A percentile compares a stretch with the other conserved stretches of the same genome.
Conservation (phyloP, 2,797 vertebrate species). For the Hemibagrus guttatus region DNA sequence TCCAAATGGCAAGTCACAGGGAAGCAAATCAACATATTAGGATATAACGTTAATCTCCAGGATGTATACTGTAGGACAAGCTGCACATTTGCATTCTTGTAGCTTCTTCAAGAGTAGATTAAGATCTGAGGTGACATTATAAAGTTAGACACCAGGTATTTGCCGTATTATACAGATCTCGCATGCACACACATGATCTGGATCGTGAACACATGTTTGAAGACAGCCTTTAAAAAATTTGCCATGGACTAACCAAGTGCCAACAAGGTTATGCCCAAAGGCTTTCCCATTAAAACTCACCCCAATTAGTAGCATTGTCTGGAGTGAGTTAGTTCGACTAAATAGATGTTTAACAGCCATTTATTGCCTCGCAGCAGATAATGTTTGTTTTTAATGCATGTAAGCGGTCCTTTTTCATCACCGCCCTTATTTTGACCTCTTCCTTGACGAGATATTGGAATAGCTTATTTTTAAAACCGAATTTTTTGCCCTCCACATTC, state of each 20-base stretch:
- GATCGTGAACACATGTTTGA: background rate
- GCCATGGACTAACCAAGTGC: background rate
- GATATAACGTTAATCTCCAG: background rate
- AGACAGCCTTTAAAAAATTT: background rate
- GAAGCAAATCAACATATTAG: background rate
- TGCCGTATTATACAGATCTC: background rate
- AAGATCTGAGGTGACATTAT: background rate
- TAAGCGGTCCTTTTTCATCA: background rate
- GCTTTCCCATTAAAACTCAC: background rate
- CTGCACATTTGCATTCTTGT: background rate
- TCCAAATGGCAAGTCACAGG: background rate
- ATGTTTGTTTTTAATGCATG: background rate
- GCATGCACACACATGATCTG: background rate
- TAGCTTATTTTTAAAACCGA: background rate
- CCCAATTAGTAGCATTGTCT: background rate
- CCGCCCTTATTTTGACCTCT: background rate
- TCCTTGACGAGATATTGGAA: background rate
- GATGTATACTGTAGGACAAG: background rate
- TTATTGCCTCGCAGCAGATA: background rate
- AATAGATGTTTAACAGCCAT: background rate
- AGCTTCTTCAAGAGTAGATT: background rate
- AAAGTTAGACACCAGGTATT: background rate
- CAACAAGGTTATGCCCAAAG: background rate
- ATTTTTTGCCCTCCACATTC: background rate
- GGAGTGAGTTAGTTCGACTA: background rate